phyloP scores from a whole-genome alignment of 2,797 vertebrate species.

The Trematomus bernacchii region DNA sequence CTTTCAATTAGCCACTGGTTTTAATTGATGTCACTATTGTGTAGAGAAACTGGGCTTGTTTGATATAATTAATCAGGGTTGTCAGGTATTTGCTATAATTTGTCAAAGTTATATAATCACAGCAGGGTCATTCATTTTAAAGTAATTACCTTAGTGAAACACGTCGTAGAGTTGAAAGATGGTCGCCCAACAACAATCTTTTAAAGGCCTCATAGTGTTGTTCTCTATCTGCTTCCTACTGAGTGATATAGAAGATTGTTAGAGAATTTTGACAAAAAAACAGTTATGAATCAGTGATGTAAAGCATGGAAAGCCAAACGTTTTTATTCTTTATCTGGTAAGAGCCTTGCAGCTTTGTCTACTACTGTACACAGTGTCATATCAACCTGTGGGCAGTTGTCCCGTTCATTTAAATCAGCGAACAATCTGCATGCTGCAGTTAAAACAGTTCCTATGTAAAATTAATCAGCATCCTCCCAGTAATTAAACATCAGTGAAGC shows the following conservation, averaged over 20 bases:
- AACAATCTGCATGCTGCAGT: conserved; percentile 36
- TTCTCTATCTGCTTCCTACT: neutral
- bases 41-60: neutral
- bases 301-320: neutral
- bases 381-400: conserved; percentile 20
- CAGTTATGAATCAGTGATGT: too few species aligned
- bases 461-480: conserved; percentile 64
- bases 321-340: neutral
- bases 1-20: neutral
- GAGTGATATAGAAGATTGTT: neutral
- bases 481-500: conserved; percentile 67
- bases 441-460: conserved; percentile 61
- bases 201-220: conserved; percentile 32
- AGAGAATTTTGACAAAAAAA: too few species aligned
- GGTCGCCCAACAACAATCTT: conserved; percentile 23
- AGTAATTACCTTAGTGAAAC: conserved; percentile 33
- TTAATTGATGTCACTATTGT: neutral
- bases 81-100: neutral
- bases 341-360: conserved; percentile 1
- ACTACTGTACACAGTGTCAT: conserved; percentile 25
- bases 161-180: conserved; percentile 23
- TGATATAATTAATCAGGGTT: neutral
- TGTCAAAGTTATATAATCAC: conserved; percentile 26
- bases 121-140: conserved; percentile 13
- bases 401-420: conserved; percentile 28